Evolutionary conservation across 2,888 invertebrate species (phyloP).

Genomic region (Lithophane ornitopus): DNA sequence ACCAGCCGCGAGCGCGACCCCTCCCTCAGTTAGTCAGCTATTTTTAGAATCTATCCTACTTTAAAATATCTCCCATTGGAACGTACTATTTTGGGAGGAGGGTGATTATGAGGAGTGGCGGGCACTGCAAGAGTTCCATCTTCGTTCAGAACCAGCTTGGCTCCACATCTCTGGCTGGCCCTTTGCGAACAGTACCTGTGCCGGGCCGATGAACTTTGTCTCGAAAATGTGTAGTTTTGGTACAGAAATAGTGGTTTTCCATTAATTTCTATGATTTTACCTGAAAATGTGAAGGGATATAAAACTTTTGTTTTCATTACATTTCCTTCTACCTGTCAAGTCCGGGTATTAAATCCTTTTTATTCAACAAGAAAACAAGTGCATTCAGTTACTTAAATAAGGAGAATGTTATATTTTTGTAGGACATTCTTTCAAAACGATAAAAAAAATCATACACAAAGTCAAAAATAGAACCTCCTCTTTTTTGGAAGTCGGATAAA

Average conservation of each 20-base stretch:
- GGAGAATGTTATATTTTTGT: not conserved
- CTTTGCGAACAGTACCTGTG: constrained; percentile 39
- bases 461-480: too few relatives aligned
- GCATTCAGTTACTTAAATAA: not conserved
- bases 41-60: constrained; percentile 1
- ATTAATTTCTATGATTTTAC: constrained; percentile 17
- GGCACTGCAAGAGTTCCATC: constrained; percentile 24
- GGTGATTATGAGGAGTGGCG: constrained; percentile 34
- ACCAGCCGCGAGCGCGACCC: too few relatives aligned
- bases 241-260: constrained; percentile 16
- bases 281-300: constrained; percentile 8
- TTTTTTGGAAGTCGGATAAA: too few relatives aligned
- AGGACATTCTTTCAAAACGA: not conserved
- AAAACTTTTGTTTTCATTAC: not conserved
- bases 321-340: not conserved
- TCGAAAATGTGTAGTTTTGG: constrained; percentile 40
- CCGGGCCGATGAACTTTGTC: constrained; percentile 11
- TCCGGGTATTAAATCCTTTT: not conserved
- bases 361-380: not conserved
- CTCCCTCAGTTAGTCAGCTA: too few relatives aligned
- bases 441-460: too few relatives aligned
- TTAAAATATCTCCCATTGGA: constrained; percentile 22
- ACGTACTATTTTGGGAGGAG: constrained; percentile 25
- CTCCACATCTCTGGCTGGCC: constrained; percentile 5
- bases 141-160: constrained; percentile 23